Evolutionary conservation across 2,888 invertebrate genomes (phyloP).

Genomic region (Calameuta filiformis): DNA sequence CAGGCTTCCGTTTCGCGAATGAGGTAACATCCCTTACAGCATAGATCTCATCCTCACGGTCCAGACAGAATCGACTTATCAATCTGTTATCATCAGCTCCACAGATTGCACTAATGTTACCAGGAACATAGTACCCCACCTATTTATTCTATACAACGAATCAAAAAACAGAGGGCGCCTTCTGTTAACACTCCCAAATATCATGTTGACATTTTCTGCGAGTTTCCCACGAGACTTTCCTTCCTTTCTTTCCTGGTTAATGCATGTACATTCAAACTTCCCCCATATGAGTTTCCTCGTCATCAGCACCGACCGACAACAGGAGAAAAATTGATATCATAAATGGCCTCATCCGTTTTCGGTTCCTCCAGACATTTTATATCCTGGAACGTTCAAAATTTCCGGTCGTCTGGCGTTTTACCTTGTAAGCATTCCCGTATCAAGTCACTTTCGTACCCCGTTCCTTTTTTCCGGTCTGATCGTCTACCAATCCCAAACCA

Average conservation of each 20-base stretch:
- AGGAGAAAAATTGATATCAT: not conserved
- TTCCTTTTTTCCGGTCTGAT: not conserved
- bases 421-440: not conserved
- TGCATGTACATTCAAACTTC: not conserved
- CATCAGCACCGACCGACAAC: not conserved
- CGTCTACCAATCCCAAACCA: not conserved
- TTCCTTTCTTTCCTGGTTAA: not conserved
- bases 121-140: not conserved
- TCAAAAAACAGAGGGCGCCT: not conserved
- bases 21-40: not conserved
- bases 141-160: not conserved
- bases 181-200: not conserved
- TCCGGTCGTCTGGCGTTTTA: not conserved
- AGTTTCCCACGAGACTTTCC: not conserved
- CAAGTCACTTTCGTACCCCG: not conserved
- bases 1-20: not conserved
- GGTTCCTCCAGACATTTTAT: not conserved
- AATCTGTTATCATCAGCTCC: not conserved
- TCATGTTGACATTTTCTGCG: not conserved
- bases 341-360: not conserved
- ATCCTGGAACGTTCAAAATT: not conserved
- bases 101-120: not conserved
- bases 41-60: not conserved
- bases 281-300: not conserved
- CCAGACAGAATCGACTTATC: not conserved